A percentile compares a stretch with the other conserved stretches of the same genome.
These are phyloP conservation scores for Malurus splendens DNA, from an alignment of 2,797 vertebrate genomes.

Conservation along the genomic window DNA sequence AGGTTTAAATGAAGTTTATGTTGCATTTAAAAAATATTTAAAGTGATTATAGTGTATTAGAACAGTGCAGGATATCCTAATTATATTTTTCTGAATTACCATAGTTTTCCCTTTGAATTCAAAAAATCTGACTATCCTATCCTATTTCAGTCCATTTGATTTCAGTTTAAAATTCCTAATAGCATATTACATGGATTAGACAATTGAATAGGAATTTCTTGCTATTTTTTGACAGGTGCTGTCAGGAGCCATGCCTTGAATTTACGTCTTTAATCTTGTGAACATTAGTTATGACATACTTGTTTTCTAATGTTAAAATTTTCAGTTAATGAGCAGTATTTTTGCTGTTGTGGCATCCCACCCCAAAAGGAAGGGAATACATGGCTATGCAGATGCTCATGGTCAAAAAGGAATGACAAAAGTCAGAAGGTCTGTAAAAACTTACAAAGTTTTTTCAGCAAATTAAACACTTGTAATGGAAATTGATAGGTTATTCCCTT, in stretches of 20 bases:
- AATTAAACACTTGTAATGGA: background rate
- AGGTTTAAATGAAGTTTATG: background rate
- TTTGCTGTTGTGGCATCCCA: background rate
- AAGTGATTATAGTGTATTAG: background rate
- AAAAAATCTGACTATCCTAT: background rate
- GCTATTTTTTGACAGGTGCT: background rate
- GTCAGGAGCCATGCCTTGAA: background rate
- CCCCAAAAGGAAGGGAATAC: background rate
- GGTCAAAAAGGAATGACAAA: background rate
- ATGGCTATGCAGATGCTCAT: background rate
- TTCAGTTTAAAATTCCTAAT: background rate
- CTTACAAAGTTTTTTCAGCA: background rate
- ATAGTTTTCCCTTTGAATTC: background rate
- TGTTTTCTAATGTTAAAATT: background rate
- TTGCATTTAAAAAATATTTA: background rate
- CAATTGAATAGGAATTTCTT: background rate
- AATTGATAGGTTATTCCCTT: background rate
- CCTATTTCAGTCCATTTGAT: background rate
- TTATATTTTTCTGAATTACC: background rate
- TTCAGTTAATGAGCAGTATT: background rate
- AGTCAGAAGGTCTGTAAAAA: background rate
- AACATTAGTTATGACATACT: background rate
- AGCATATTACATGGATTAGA: background rate
- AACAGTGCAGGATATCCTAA: background rate
- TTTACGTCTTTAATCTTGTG: background rate